Evolutionary conservation across 1,140 invertebrate species (phyloP), one percentile per base, ranked within the genome.

Genomic region (Tigriopus japonicus): DNA sequence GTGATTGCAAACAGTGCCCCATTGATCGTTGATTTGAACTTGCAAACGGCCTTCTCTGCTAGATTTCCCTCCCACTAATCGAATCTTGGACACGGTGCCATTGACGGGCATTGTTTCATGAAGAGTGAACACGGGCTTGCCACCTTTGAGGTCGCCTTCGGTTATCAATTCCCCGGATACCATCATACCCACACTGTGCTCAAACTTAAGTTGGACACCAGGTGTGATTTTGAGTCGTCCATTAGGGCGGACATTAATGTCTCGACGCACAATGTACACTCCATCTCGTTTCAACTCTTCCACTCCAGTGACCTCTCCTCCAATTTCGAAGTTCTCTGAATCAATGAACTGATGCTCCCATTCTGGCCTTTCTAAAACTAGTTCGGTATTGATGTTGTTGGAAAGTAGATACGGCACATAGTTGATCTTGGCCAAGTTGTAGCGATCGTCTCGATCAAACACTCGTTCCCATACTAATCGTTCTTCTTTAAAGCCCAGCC

Each of bases 1-100:
- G 69, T 97, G 87, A 74, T 90, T 89, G 68, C 95, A 99, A 5
- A 99, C 87, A 0, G 91, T 95, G 52, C 94, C 94, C 94, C 95
- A 98, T 71, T 81, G 81, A 15, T 82, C 78, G 62, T 84, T 80
- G 7, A 95, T 74, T 65, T 81, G 77, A 0, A 86, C 77, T 74
- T 86, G 73, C 12, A 77, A 66, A 35, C 71, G 23, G 41, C 59
- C 21, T 49, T 58, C 59, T 40, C 17, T 0, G 41, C 45, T 59
- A 12, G 51, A 24, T 21, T 17, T 15, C 2, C 59, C 59, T 19
- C 59, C 59, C 5, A 61, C 59, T n/a, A 61, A 24, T 40, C 59
- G 3, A 6, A 61, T 41, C 15, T 14, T 13, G 14, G 35, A 14
- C 24, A 15, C 14, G 12, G 42, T 59, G 10, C 17, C 42, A 6